Percentiles rank a stretch among this genome's conserved stretches.
These are phyloP conservation scores for Pelobates cultripes DNA, from an alignment of 2,797 vertebrate genomes.

Conservation along the genomic window DNA sequence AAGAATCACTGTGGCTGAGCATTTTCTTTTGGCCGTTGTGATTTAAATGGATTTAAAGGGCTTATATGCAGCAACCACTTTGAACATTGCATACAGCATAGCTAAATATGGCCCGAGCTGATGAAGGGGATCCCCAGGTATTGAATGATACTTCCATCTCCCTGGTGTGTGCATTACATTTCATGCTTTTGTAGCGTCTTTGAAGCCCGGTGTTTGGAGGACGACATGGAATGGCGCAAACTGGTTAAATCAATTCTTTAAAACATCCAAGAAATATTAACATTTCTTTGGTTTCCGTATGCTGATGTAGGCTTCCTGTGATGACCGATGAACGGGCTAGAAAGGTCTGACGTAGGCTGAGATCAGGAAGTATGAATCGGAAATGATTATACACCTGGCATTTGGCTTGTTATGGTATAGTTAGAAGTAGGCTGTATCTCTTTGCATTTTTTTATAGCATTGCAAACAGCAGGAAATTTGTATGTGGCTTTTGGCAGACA, in stretches of 20 bases:
- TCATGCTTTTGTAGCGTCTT: no score
- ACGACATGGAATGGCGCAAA: no score
- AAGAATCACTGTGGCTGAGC: no score
- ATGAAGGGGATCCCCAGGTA: no score
- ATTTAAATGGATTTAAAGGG: no score
- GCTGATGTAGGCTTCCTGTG: conserved; percentile 31
- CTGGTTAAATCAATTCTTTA: not conserved
- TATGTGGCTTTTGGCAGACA: not conserved
- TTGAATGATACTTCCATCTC: no score
- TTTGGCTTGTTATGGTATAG: not conserved
- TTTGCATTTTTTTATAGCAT: not conserved
- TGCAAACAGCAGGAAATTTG: not conserved
- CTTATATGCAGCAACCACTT: no score
- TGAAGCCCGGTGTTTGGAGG: no score
- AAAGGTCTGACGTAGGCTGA: conserved; percentile 5
- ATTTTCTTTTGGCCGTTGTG: no score
- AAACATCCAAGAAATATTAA: not conserved
- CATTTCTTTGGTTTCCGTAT: not conserved
- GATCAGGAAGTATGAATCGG: conserved; percentile 20
- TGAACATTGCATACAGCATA: no score
- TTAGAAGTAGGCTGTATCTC: conserved; percentile 3
- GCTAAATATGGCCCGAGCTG: no score
- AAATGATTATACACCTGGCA: conserved; percentile 18
- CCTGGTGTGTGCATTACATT: no score
- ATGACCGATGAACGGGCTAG: conserved; percentile 19